Evolutionary conservation across 1,140 invertebrate genomes (phyloP).

Genomic region (Chironomus striatipennis): DNA sequence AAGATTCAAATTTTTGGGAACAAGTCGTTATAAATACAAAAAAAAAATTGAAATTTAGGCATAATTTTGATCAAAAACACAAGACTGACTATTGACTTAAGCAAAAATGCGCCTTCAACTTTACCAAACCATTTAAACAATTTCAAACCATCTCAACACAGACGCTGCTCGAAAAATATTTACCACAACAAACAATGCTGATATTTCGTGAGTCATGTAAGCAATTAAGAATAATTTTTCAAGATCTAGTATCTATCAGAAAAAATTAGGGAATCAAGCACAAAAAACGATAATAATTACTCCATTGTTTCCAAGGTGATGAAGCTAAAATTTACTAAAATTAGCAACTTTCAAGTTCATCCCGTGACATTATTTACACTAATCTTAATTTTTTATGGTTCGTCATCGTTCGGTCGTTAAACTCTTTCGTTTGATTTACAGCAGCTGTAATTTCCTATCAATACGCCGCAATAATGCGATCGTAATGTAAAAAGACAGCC

Average conservation of each 20-base stretch:
- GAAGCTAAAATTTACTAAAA: background rate
- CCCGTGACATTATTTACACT: no score
- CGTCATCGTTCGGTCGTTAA: background rate
- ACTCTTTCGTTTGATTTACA: background rate
- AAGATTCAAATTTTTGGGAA: no score
- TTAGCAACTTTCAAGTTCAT: no score
- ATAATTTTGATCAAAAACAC: no score
- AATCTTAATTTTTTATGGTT: background rate
- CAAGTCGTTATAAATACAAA: no score
- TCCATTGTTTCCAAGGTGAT: background rate
- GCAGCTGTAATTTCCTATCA: background rate
- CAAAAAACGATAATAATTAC: background rate
- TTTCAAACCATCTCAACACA: no score
- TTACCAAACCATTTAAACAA: no score
- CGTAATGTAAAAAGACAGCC: background rate
- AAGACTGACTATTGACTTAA: no score
- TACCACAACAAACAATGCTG: background rate
- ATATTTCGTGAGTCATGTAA: background rate
- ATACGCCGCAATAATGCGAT: background rate
- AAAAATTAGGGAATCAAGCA: background rate
- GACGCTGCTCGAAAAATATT: background rate
- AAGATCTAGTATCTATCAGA: background rate
- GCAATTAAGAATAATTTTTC: no score
- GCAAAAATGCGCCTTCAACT: no score
- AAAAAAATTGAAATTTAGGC: no score